Evolutionary conservation across 2,888 invertebrate species (phyloP), one percentile per base, ranked within the genome.

Genomic region (Drosophila borealis): DNA sequence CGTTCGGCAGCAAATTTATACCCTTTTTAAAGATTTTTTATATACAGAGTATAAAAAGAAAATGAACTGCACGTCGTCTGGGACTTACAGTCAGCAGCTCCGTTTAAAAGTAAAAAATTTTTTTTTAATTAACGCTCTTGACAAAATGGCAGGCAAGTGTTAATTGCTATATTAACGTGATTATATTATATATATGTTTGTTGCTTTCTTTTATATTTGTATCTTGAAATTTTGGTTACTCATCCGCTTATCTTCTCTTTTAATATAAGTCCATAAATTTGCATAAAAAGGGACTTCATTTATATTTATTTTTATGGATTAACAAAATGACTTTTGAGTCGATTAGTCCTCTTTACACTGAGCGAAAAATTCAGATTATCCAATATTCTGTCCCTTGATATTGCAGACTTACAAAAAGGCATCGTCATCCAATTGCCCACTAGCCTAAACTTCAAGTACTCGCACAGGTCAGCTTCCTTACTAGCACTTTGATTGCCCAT

Each of bases 41-140:
- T 9, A 17, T 37, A 42, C 42, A n/a, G 46, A 8, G 65, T 55
- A 44, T 34, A 39, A 21, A 19, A 53, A 13, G 8, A 29, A 50
- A 48, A 61, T 50, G 36, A 61, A 14, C 36, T 48, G 17, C 59
- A 44, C 51, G 37, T 39, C 25, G 19, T 49, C 5, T 17, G 14
- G 41, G 41, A 41, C 21, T 21, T 59, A 53, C 64, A 46, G 17
- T 42, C 53, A 54, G 36, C 46, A 45, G 37, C 21, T 55, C 14
- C 48, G 42, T 44, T 62, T 42, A 44, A 13, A 17, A 5, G 46
- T 42, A 33, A 66, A 70, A 37, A 67, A 50, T 51, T 45, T 55
- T 64, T 49, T 49, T 48, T 63, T 70, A 74, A 89, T 88, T 85
- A 89, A 70, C 85, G 48, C 51, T 62, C 19, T 81, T 78, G 55